Base-by-base conservation (phyloP, 2,888 invertebrate species). In the Athalia rosae region DNA sequence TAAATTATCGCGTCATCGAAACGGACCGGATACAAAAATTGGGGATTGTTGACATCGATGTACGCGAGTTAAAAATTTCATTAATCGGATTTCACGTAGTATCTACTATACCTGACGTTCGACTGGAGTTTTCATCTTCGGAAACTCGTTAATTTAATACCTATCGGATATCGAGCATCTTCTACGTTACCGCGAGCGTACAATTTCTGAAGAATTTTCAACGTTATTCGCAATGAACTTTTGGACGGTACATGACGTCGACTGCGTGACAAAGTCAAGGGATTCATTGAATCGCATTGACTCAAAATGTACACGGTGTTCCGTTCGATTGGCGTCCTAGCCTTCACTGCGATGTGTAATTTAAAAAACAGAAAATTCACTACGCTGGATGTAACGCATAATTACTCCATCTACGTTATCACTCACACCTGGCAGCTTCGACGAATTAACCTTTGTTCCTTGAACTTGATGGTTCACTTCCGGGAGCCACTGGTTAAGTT, bases 371-470 rank as follows among this genome's bases (percentile, higher is more conserved):
- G 28, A 28, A 28, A 28, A 28, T 28, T 28, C 28, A 1, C 28
- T 2, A 28, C 28, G 28, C 28, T 28, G 28, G 28, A 28, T 28
- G 28, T 1, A 28, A 28, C 28, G 28, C 28, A 2, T 28, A 28
- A 28, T 28, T 28, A 28, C 53, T 7, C 9, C 53, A 7, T n/a
- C 53, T 43, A 58, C 13, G 56, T 58, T 28, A 56, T 15, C 15
- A 43, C 43, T 43, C 8, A n/a, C 8, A 45, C 13, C 28, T 4
- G 45, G 58, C 45, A 56, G 71, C 43, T 45, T 71, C 71, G 71
- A 71, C 11, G 71, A 45, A n/a, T 71, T 58, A 58, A 56, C 43
- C 58, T 58, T 58, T 71, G 56, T 71, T 71, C 56, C 71, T 9
- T 71, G 13, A 58, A 58, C 45, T 58, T 13, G 5, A 13, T 43